Evolutionary conservation across 2,888 invertebrate genomes (phyloP), one percentile per base, ranked within the genome.

Genomic region (Ormia ochracea): DNA sequence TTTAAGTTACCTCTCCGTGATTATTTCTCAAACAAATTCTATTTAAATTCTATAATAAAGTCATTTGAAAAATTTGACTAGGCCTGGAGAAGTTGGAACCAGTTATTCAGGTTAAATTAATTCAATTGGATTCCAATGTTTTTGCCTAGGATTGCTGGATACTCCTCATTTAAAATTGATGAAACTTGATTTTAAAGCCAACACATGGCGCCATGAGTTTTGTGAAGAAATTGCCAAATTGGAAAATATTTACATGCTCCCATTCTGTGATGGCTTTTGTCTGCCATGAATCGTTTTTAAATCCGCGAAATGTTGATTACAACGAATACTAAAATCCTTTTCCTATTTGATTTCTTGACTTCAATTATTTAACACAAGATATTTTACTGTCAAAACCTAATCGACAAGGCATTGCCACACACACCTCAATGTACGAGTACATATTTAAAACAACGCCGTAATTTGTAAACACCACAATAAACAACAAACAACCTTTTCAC

Each of bases 401-500:
- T 9, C 33, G 4, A 28, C 58, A 45, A 17, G 17, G 17, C 10
- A 14, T 6, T n/a, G 19, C n/a, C 14, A 65, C 7, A 23, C 6
- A 0, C 5, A 6, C 23, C 3, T 23, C 1, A 31, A 26, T n/a
- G n/a, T n/a, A n/a, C n/a, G 14, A 63, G 17, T 21, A 36, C 6
- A 36, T 36, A 17, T 43, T 43, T 4, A 26, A 68, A 75, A 68
- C 54, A 54, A 45, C 54, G 26, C 59, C 33, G 52, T 66, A 52
- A 52, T 75, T 59, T 43, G 33, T 26, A 26, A 41, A 66, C 23
- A 33, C 12, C 43, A 38, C 23, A 12, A 52, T 54, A 75, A 75
- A 68, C 38, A 38, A 54, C 43, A n/a, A n/a, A n/a, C n/a, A n/a
- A n/a, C 68, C 21, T 0, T 4, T 4, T n/a, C n/a, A n/a, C n/a